Evolutionary conservation across 2,888 invertebrate species (phyloP), one percentile per base, ranked within the genome.

Genomic region (Synanthedon andrenaeformis): DNA sequence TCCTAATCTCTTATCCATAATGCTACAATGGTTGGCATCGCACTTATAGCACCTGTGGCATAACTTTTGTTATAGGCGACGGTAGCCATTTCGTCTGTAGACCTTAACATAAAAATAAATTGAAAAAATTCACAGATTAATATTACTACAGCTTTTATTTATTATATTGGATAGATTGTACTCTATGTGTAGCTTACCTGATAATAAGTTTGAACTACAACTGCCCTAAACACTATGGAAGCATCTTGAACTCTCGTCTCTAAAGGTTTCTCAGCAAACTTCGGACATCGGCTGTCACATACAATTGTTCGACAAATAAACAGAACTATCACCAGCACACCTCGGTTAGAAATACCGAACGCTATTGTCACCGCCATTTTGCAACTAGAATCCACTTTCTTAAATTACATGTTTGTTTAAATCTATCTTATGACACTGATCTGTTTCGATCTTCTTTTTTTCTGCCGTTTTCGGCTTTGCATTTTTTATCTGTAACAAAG

Each of bases 211-310:
- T 86, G 82, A 49, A 87, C 78, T 51, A 85, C 83, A 54, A 88
- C 87, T 10, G 86, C 88, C 56, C 88, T 80, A 74, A 90, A 89
- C 66, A 89, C 89, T 71, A 89, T 84, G 45, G 87, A 80, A 58
- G 89, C 86, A 57, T 86, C 84, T 68, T 88, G 81, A 55, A 89
- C 84, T 62, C 89, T 69, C 49, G 89, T 88, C 74, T 89, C 89
- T 14, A 89, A 74, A 45, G 87, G 82, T 57, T 79, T 82, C 63
- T 85, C 86, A n/a, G 86, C 87, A 49, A 76, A 84, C 78, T 86
- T 87, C 23, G 87, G 87, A 70, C 87, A 87, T 69, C 76, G 83
- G 62, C 84, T 82, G 76, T 85, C 87, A 78, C 87, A 86, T 72
- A 85, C 82, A 73, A 86, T 82, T 62, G 83, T 82, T 70, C 77